Percentiles rank a stretch among this genome's conserved stretches.
Conservation (phyloP, 2,113 vertebrate genomes). For the Recurvirostra avosetta region DNA sequence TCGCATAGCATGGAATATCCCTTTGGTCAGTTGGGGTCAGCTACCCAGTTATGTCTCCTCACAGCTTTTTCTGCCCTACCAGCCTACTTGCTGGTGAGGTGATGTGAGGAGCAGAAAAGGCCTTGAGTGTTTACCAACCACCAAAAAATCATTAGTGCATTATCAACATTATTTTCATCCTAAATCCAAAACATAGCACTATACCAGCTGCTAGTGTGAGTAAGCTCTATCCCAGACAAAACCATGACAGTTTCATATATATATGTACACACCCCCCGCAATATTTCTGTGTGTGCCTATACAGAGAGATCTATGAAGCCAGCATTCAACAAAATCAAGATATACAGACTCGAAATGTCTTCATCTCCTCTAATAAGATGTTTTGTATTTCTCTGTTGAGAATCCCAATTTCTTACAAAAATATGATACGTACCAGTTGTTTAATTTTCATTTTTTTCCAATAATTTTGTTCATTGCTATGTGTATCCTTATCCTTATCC, state of each 20-base stretch:
- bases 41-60: neutral
- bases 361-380: neutral
- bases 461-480: neutral
- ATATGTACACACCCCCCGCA: fast-evolving
- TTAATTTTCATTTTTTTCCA: neutral
- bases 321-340: neutral
- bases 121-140: neutral
- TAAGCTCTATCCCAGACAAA: neutral
- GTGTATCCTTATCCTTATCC: too few relatives aligned
- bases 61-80: neutral
- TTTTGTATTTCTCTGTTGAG: neutral
- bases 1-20: neutral
- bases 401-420: neutral
- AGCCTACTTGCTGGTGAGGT: neutral
- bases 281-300: neutral
- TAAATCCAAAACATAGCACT: neutral
- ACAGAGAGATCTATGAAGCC: neutral
- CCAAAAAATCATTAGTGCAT: neutral
- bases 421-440: fast-evolving
- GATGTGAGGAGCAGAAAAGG: neutral
- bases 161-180: neutral
- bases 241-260: neutral
- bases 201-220: neutral
- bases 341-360: neutral
- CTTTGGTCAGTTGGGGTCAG: neutral